Conservation (phyloP, 2,797 vertebrate species). For the Fratercula arctica region DNA sequence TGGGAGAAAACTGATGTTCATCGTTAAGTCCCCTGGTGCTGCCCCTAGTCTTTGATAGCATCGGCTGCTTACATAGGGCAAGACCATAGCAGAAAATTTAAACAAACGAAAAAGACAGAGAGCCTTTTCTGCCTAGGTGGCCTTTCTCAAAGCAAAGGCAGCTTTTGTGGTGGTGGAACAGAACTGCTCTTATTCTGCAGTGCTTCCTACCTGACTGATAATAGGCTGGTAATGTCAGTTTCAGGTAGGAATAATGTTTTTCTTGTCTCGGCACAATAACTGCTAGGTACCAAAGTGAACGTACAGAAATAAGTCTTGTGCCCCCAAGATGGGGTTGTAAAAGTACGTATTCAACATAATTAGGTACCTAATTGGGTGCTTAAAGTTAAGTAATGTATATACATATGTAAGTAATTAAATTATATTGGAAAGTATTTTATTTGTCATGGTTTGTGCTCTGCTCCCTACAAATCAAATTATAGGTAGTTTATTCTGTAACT, state of each 20-base stretch:
- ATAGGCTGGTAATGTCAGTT: background rate
- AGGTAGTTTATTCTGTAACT: background rate
- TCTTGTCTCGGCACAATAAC: background rate
- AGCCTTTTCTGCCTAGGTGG: background rate
- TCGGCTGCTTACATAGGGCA: background rate
- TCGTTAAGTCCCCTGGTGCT: background rate
- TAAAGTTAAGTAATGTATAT: background rate
- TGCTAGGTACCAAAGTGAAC: background rate
- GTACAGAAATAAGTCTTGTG: background rate
- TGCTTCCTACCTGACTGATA: background rate
- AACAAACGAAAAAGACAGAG: background rate
- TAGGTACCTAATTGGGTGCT: background rate
- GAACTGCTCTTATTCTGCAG: background rate
- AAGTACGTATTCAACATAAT: background rate
- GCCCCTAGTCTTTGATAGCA: background rate
- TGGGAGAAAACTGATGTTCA: background rate
- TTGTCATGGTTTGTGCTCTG: background rate
- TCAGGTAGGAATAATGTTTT: background rate
- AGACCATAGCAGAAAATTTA: background rate
- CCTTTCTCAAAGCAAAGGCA: background rate
- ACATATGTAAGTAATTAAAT: constrained; percentile 14
- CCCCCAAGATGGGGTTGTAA: background rate
- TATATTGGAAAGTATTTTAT: background rate
- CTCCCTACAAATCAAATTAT: background rate
- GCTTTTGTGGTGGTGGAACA: background rate